Percentiles rank a stretch among this genome's conserved stretches.
These are phyloP conservation scores for Hyles euphorbiae DNA, from an alignment of 1,140 invertebrate genomes.

Conservation along the genomic window DNA sequence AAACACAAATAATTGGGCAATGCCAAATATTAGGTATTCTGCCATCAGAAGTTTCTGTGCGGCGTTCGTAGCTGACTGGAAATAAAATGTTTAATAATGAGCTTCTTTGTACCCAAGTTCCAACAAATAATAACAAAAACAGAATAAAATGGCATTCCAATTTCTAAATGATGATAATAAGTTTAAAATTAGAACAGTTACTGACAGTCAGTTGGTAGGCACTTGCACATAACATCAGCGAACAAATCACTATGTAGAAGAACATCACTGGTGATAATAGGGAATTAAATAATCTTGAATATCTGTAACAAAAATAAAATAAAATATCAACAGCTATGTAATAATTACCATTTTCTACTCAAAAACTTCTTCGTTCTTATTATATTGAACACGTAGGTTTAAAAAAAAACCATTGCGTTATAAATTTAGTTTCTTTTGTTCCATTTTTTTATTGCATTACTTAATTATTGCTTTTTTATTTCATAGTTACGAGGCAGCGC, in stretches of 20 bases:
- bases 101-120: no score
- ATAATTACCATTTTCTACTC: no score
- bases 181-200: neutral
- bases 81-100: slow-evolving; percentile 8
- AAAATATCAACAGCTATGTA: neutral
- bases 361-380: no score
- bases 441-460: no score
- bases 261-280: slow-evolving; percentile 62
- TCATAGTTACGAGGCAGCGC: no score
- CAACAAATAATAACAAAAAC: no score
- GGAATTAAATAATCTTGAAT: slow-evolving; percentile 56
- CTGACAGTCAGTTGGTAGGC: slow-evolving; percentile 60
- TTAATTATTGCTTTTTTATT: no score
- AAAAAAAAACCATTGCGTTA: no score
- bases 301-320: slow-evolving; percentile 39
- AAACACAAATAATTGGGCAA: slow-evolving; percentile 55
- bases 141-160: no score
- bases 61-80: slow-evolving; percentile 42
- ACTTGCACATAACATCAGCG: slow-evolving; percentile 55
- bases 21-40: slow-evolving; percentile 55
- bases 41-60: slow-evolving; percentile 52
- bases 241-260: slow-evolving; percentile 56
- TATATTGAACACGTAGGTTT: no score
- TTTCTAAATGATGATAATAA: neutral
- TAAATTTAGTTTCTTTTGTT: no score